These are phyloP conservation scores for Penaeus vannamei DNA, from an alignment of 1,140 invertebrate species.

Conservation along the genomic window DNA sequence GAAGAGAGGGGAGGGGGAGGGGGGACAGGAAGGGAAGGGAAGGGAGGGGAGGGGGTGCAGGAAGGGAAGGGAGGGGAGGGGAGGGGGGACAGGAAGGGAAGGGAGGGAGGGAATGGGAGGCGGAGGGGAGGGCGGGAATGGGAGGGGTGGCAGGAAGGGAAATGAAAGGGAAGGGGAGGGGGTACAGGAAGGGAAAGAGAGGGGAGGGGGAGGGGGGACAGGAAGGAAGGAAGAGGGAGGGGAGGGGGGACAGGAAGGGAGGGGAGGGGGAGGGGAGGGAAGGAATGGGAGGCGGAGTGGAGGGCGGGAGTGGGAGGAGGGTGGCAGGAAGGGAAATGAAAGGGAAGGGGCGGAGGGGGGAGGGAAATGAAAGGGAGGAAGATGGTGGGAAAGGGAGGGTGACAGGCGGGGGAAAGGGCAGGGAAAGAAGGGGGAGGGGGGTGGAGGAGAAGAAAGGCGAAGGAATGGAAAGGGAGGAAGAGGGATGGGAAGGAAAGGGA, in stretches of 20 bases:
- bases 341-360: too few relatives aligned
- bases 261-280: too few relatives aligned
- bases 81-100: neutral
- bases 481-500: neutral
- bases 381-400: neutral
- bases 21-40: too few relatives aligned
- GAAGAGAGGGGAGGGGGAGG: neutral
- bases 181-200: neutral
- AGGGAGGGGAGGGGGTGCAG: neutral
- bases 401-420: too few relatives aligned
- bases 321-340: too few relatives aligned
- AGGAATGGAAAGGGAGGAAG: neutral
- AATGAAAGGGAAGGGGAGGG: neutral
- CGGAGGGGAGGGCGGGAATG: neutral
- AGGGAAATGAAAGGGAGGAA: neutral
- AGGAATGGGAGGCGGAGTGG: too few relatives aligned
- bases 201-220: too few relatives aligned
- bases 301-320: too few relatives aligned
- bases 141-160: neutral
- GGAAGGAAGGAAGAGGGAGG: too few relatives aligned
- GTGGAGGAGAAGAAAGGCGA: too few relatives aligned
- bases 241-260: too few relatives aligned
- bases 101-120: neutral
- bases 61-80: neutral
- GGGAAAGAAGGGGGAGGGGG: too few relatives aligned